Percentiles rank a stretch among this genome's conserved stretches.
These are phyloP conservation scores for Leptura quadrifasciata DNA, from an alignment of 2,888 invertebrate genomes.

Conservation along the genomic window DNA sequence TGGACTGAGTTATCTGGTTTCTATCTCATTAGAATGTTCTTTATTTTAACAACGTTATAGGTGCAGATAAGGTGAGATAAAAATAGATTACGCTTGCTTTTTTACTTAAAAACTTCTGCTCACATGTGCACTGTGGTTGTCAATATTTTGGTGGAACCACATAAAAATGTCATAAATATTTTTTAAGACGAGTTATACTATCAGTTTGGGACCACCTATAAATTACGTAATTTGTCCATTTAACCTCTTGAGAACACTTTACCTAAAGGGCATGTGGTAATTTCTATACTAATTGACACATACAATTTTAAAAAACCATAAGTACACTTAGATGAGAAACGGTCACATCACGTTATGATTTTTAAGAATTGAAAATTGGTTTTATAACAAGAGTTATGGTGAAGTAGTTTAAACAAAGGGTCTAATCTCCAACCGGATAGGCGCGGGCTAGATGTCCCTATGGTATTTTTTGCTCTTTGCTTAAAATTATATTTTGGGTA, in stretches of 20 bases:
- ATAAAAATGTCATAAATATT: slow-evolving; percentile 47
- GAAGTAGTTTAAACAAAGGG: too few species aligned
- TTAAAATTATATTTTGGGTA: too few species aligned
- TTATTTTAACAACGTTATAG: slow-evolving; percentile 47
- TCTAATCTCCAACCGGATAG: too few species aligned
- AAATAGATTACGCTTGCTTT: slow-evolving; percentile 49
- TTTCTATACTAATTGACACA: background rate
- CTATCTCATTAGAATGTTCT: slow-evolving; percentile 47
- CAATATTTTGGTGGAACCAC: slow-evolving; percentile 47
- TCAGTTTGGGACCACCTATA: slow-evolving; percentile 22
- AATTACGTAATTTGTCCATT: slow-evolving; percentile 14
- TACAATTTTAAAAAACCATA: background rate
- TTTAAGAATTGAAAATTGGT: background rate
- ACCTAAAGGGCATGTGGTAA: slow-evolving; percentile 13
- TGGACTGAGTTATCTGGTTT: slow-evolving; percentile 46
- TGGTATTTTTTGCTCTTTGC: too few species aligned
- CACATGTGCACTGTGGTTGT: slow-evolving; percentile 46
- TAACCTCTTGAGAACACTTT: slow-evolving; percentile 18
- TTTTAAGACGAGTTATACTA: slow-evolving; percentile 9
- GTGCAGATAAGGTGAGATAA: slow-evolving; percentile 53
- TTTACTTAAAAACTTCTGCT: slow-evolving; percentile 12
- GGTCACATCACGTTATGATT: too few species aligned
- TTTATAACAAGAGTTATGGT: too few species aligned
- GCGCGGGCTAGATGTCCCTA: too few species aligned
- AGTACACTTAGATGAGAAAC: background rate